Conservation (phyloP, 2,797 vertebrate species). For the Dicrostonyx torquatus region DNA sequence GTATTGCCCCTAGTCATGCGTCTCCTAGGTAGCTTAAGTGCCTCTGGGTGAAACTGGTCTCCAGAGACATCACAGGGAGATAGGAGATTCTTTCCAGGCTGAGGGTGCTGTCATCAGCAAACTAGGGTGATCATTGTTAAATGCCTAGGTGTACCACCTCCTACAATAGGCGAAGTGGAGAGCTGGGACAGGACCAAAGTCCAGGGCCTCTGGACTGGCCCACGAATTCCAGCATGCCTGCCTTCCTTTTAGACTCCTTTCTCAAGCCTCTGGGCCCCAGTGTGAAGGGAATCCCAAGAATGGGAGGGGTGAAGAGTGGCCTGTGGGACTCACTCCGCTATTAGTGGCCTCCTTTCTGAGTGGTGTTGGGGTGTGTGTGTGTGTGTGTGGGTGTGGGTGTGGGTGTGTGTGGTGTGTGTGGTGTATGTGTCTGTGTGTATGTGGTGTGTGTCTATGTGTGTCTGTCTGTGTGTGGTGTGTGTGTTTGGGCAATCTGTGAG, state of each 20-base stretch:
- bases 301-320: background rate
- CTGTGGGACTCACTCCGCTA: constrained; percentile 5
- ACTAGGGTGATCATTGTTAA: background rate
- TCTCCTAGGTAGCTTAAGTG: background rate
- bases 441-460: too few relatives aligned
- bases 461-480: too few relatives aligned
- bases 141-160: background rate
- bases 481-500: too few relatives aligned
- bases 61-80: background rate
- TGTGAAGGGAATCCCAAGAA: background rate
- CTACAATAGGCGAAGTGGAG: background rate
- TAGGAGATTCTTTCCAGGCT: background rate
- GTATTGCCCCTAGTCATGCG: background rate
- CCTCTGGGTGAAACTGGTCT: background rate
- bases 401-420: background rate
- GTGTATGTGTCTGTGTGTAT: too few relatives aligned
- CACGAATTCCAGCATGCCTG: background rate
- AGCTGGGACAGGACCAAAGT: background rate
- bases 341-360: background rate
- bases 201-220: background rate
- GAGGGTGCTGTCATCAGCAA: background rate
- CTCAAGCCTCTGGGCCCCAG: background rate
- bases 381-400: background rate
- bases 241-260: constrained; percentile 4
- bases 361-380: background rate